phyloP scores from a whole-genome alignment of 2,113 vertebrate species.

The Spermophilus dauricus region DNA sequence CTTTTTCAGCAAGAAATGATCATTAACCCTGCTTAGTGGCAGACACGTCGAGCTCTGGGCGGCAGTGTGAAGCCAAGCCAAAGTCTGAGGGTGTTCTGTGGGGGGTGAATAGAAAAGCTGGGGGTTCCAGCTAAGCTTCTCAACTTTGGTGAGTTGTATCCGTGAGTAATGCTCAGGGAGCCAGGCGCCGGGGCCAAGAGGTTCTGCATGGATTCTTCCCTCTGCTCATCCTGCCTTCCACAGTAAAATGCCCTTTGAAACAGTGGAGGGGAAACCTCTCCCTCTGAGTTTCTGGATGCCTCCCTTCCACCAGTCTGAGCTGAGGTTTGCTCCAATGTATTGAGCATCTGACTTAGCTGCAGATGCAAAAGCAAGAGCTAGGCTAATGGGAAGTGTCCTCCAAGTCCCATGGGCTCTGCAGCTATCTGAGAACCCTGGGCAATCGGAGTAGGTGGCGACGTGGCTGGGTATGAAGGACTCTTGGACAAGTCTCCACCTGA shows the following conservation, averaged over 20 bases:
- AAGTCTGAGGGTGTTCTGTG: constrained; percentile 58
- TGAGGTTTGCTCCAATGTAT: not conserved
- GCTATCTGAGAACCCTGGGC: not conserved
- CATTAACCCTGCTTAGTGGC: constrained; percentile 44
- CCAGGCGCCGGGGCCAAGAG: not conserved
- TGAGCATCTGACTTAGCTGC: not conserved
- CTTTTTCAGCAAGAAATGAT: constrained; percentile 52
- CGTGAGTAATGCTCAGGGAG: not conserved
- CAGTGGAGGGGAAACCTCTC: not conserved
- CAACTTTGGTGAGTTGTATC: constrained; percentile 73
- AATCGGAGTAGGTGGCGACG: constrained; percentile 12
- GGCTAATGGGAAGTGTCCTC: not conserved
- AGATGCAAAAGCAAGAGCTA: not conserved
- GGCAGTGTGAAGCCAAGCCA: constrained; percentile 43
- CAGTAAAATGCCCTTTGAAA: not conserved
- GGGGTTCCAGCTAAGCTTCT: constrained; percentile 47
- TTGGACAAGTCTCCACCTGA: too few relatives aligned
- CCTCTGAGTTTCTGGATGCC: not conserved
- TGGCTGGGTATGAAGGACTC: not conserved
- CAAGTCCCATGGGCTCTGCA: not conserved
- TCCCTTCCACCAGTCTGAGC: not conserved
- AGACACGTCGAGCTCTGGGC: constrained; percentile 48
- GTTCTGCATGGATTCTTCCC: constrained; percentile 4
- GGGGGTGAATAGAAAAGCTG: constrained; percentile 50
- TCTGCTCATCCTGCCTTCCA: not conserved